phyloP scores from a whole-genome alignment of 2,888 invertebrate species.

The Gerris lacustris region DNA sequence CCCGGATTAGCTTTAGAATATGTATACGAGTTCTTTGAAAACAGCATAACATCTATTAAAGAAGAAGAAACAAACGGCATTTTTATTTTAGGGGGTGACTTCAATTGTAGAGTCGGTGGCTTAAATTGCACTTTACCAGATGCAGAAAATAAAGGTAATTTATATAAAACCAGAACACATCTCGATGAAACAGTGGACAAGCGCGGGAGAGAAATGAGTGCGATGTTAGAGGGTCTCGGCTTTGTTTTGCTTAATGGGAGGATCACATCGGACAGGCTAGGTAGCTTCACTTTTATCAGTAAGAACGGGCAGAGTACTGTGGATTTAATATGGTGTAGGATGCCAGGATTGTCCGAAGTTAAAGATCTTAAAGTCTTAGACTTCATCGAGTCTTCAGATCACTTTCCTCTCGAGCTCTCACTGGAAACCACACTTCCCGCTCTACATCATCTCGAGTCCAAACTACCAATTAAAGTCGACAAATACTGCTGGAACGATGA shows the following conservation, averaged over 20 bases:
- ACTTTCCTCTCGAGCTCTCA: not conserved
- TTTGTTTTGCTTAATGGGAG: not conserved
- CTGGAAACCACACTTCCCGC: too few species aligned
- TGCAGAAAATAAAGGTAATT: not conserved
- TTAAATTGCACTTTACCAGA: not conserved
- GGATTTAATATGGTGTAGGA: not conserved
- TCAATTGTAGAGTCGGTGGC: not conserved
- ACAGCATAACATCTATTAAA: too few species aligned
- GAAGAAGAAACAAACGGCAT: too few species aligned
- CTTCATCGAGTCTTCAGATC: not conserved
- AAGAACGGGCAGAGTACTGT: not conserved
- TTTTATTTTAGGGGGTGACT: not conserved
- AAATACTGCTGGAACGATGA: too few species aligned
- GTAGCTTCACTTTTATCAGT: not conserved
- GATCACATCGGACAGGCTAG: not conserved
- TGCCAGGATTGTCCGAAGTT: not conserved
- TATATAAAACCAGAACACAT: not conserved
- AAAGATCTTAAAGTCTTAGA: not conserved
- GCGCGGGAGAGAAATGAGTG: not conserved
- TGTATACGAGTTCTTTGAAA: too few species aligned
- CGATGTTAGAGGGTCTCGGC: not conserved
- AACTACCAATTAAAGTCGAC: too few species aligned
- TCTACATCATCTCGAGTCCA: too few species aligned
- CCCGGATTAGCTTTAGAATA: too few species aligned
- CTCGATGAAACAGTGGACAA: not conserved